Base-by-base conservation (phyloP, 64 coral and sea anemone species). In the Stichodactyla helianthus region DNA sequence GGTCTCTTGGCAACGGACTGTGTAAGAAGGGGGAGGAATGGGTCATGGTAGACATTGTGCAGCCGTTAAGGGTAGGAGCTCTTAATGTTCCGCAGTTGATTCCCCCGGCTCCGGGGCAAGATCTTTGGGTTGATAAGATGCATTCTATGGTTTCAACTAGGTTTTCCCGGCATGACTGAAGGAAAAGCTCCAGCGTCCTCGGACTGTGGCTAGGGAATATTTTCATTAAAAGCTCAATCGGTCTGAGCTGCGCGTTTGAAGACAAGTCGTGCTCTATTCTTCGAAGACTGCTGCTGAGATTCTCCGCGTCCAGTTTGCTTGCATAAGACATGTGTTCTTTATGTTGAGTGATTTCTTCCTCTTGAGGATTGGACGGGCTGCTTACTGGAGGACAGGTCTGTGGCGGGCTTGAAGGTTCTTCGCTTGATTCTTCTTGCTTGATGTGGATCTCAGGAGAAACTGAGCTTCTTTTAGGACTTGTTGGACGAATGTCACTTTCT, bases 121-220 rank as follows among this genome's bases (percentile, higher is more conserved):
- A 57, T 31, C 84, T 77, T 61, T 91, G 90, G 16, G 84, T n/a
- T 16, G 90, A 82, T 79, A 91, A 16, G 10, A 91, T 53, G 50
- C 85, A 81, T 76, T 91, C 90, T 54, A 91, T 91, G 58, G 84
- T 68, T 31, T 91, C 90, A 22, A 91, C 90, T 19, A 91, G 64
- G 64, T 50, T 87, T 23, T 74, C 85, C 16, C 86, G 76, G 63
- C 90, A 91, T 68, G 74, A 68, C 35, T 91, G 76, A n/a, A 91
- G 85, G 53, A 91, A 84, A 13, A 87, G 90, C 5, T 91, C 90
- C 6, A 91, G 77, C 7, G 84, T 91, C 54, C 71, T 79, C 27
- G 35, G 60, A 77, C 62, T 82, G 59, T 91, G 85, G 56, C 83
- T 77, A 18, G 90, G 90, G n/a, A 91, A 91, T 9, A 91, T 85